Evolutionary conservation across 2,888 invertebrate genomes (phyloP), one percentile per base, ranked within the genome.

Genomic region (Leistus spinibarbis): DNA sequence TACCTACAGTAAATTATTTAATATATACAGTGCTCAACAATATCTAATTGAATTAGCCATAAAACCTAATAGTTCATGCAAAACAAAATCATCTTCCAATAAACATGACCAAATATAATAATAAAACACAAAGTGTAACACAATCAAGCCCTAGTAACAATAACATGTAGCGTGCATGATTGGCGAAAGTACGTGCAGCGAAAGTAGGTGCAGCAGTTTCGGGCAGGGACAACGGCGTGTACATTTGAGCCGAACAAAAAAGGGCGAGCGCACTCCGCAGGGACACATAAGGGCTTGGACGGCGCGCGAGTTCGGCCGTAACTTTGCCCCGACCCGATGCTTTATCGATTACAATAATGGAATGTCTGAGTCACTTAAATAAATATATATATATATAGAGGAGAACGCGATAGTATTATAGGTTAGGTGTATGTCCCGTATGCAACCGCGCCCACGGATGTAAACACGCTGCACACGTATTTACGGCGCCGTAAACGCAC

Each of bases 281-380:
- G 40, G 40, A 40, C 40, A 40, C 5, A 13, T 40, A 40, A 40
- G 40, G 40, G 40, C 40, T 40, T 40, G 40, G 40, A 40, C 40
- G 40, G 3, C 5, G 40, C 40, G 7, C 40, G 40, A 13, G 40
- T 7, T 40, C 40, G 7, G 53, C 17, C 24, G 75, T 75, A 75
- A 75, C 64, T 69, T 63, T 56, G 27, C 64, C 64, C 73, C 53
- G 40, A 66, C 66, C 66, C 67, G 27, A 75, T 76, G 75, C 70
- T 74, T 75, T 76, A 74, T 70, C 76, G 69, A 73, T 76, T 78
- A 77, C 76, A 67, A 69, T 77, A 79, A 78, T 79, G 77, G 79
- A 77, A 77, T 76, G 77, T 78, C 77, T 76, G 76, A 77, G 72
- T 78, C 76, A 77, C 78, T 78, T 76, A 76, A 77, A 76, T 77